A percentile compares a stretch with the other conserved stretches of the same genome.
Conservation (phyloP, 2,888 invertebrate genomes). For the Adineta ricciae region DNA sequence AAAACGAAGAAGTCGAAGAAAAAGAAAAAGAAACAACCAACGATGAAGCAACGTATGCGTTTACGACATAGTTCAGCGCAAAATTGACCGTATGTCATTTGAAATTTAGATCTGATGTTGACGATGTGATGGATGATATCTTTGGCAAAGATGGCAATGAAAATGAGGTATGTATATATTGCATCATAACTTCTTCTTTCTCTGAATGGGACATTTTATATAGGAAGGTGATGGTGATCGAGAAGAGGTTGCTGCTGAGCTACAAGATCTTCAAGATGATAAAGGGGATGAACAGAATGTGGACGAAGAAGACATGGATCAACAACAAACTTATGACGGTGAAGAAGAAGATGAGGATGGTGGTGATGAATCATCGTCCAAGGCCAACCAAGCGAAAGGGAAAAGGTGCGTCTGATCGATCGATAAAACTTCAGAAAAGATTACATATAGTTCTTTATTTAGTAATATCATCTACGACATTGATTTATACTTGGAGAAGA, state of each 20-base stretch:
- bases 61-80: too few species aligned
- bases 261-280: neutral
- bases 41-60: neutral
- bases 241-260: neutral
- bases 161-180: neutral
- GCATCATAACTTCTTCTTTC: neutral
- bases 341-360: constrained; percentile 20
- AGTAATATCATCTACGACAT: neutral
- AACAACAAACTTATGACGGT: neutral
- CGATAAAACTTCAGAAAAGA: neutral
- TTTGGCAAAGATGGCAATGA: constrained; percentile 6
- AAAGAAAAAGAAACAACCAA: neutral
- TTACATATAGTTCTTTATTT: neutral
- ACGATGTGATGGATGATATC: neutral
- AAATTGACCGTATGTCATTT: neutral
- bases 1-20: neutral
- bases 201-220: too few species aligned
- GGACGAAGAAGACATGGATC: constrained; percentile 20
- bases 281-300: neutral
- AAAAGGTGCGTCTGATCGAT: neutral
- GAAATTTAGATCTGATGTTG: neutral
- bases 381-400: neutral
- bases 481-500: neutral
- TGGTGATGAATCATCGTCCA: neutral
- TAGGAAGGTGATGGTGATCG: neutral